Evolutionary conservation across 2,113 vertebrate species (phyloP), one percentile per base, ranked within the genome.

Genomic region (Cheilinus undulatus): DNA sequence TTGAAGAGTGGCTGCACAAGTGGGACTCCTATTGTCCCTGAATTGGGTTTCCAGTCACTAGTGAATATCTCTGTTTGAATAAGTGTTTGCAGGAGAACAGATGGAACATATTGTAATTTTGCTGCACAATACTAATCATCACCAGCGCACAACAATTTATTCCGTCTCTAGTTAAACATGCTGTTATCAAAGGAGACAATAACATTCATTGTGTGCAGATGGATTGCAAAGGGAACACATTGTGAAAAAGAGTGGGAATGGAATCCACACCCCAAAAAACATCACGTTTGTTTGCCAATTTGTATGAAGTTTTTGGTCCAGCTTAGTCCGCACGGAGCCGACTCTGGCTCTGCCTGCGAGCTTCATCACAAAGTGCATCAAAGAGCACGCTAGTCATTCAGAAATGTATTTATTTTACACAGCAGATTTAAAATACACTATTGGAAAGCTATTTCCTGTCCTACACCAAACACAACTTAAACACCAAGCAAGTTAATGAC

Each of bases 1-100:
- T 77, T 78, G 51, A 22, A 76, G 83, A 67, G 79, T 53, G 56
- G 32, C 24, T 38, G 75, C 15, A 56, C 50, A 43, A 82, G 80
- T 64, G 74, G 72, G 71, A 67, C 66, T 61, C 51, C 63, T 69
- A 19, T 65, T 58, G 70, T 73, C 69, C 58, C 60, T 49, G 43
- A 23, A 36, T 60, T 64, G 69, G 78, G 66, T 73, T 68, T 62
- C 65, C 61, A 61, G 49, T 61, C 20, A 5, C 36, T n/a, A 23
- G 61, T 58, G 77, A 89, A 72, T 40, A 45, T 22, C 27, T n/a
- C 9, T 1, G 5, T 50, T 46, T 73, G 69, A 78, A 74, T 67
- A 30, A 50, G 65, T 20, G 63, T 67, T 76, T 75, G 75, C 67
- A 73, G 54, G 9, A 27, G 26, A 68, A 72, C 46, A 73, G 46